Evolutionary conservation across 2,113 vertebrate genomes (phyloP), one percentile per base, ranked within the genome.

Genomic region (Passer montanus): DNA sequence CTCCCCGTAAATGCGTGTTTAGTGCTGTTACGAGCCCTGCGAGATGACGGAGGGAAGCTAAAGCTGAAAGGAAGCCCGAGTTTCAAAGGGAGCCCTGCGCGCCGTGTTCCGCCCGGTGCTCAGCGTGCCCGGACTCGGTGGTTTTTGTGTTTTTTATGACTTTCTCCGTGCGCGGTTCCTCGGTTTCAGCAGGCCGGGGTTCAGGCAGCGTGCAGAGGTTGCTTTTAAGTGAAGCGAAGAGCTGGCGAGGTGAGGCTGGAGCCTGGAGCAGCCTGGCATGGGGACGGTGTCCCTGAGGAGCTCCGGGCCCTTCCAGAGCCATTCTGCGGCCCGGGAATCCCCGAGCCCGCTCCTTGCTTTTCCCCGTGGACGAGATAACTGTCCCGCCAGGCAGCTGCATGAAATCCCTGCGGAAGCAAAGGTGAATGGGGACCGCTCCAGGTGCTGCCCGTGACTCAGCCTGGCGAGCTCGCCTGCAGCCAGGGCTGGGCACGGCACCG

Each of bases 241-340:
- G 52, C 17, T 72, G 2, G 1, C 5, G 6, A 0, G 37, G 15
- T 13, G 15, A 5, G 27, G 19, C 9, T 26, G 73, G 31, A 35
- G 27, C 12, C 35, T 10, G 58, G 59, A 37, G 50, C 68, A 23
- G 0, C 10, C 39, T 15, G 64, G 15, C 27, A 0, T 13, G 0
- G 39, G n/a, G 59, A 33, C 37, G 22, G 37, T 20, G 49, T 64
- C 50, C 35, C 15, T 37, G 11, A 6, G 37, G 60, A 20, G 16
- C 13, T 33, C 5, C 16, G 8, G 3, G 12, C 9, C 13, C 27
- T 6, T 15, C 55, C 28, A 20, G 1, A 11, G 4, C 5, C 66
- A 0, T 5, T 9, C 10, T 2, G 33, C 23, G 4, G 7, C 9
- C 84, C 18, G 0, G 3, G n/a, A 0, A 4, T 17, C 41, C 2